Evolutionary conservation across 1,140 invertebrate genomes (phyloP), one percentile per base, ranked within the genome.

Genomic region (Drosophila lini): DNA sequence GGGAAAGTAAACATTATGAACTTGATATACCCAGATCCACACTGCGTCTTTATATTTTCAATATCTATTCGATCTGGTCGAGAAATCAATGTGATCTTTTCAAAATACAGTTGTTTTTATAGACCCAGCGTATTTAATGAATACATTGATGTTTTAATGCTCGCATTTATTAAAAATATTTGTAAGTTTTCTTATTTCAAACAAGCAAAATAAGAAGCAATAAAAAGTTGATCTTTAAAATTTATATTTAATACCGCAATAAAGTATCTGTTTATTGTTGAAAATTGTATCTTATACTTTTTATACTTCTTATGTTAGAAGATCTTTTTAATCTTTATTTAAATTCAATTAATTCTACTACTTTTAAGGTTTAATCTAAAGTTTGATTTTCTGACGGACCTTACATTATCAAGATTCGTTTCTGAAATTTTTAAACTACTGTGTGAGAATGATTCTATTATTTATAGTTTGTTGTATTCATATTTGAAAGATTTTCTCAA

Each of bases 1-100:
- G 38, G 61, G 61, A 60, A 41, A 63, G 10, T 60, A 63, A 63
- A 32, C 36, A 25, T 15, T 31, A 38, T 36, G 6, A 32, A 25
- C 22, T 13, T 25, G 5, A 42, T n/a, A 16, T 32, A 32, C 15
- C 6, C 31, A 60, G 28, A 34, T 34, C 15, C 19, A 42, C 19
- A 15, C 19, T 55, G 34, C 34, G 52, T 38, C 8, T 55, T 36
- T 10, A 55, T n/a, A n/a, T 25, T 55, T 55, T 5, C 34, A 10
- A 53, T 25, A 53, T 53, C 16, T 15, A 36, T 2, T 15, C 2
- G 16, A 36, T 53, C 10, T 36, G 13, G 32, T 9, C 9, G 11
- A 19, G 32, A 53, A 53, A 36, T 22, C 10, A 22, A 9, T 22
- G 47, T 16, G 25, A 19, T 53, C 0, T 36, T 22, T 53, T 36